Percentiles rank a stretch among this genome's conserved stretches.
Conservation (phyloP, 1,140 invertebrate genomes). For the Cheumatopsyche charites region DNA sequence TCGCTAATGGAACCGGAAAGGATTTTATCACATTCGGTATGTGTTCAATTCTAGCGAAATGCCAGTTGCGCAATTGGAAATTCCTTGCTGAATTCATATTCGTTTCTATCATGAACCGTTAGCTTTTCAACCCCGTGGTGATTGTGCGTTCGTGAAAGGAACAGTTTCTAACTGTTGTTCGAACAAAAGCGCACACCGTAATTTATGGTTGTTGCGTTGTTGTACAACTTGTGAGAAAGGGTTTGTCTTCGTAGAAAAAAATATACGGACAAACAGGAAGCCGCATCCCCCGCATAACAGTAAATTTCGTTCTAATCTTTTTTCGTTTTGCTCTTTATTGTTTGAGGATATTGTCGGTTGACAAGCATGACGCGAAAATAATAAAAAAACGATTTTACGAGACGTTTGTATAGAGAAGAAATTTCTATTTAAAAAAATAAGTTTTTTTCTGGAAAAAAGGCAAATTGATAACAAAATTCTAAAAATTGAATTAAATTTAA, state of each 20-base stretch:
- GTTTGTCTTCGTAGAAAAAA: slow-evolving; percentile 1
- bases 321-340: no score
- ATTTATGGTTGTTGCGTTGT: slow-evolving; percentile 32
- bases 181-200: not conserved
- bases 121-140: not conserved
- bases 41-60: no score
- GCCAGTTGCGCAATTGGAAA: not conserved
- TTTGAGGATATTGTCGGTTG: not conserved
- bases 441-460: not conserved
- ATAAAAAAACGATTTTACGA: slow-evolving; percentile 3
- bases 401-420: not conserved
- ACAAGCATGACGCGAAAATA: not conserved
- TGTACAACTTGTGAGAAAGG: slow-evolving; percentile 43
- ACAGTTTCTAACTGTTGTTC: slow-evolving; percentile 1
- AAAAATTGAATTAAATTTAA: not conserved
- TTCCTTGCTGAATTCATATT: no score
- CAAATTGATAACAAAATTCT: not conserved
- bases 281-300: slow-evolving; percentile 7
- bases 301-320: not conserved
- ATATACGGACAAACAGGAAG: slow-evolving; percentile 35
- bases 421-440: not conserved
- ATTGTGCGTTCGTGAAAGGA: not conserved
- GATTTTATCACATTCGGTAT: not conserved
- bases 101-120: no score
- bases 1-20: slow-evolving; percentile 29